A percentile compares a stretch with the other conserved stretches of the same genome.
Conservation (phyloP, 2,113 vertebrate genomes). For the Isichthys henryi region DNA sequence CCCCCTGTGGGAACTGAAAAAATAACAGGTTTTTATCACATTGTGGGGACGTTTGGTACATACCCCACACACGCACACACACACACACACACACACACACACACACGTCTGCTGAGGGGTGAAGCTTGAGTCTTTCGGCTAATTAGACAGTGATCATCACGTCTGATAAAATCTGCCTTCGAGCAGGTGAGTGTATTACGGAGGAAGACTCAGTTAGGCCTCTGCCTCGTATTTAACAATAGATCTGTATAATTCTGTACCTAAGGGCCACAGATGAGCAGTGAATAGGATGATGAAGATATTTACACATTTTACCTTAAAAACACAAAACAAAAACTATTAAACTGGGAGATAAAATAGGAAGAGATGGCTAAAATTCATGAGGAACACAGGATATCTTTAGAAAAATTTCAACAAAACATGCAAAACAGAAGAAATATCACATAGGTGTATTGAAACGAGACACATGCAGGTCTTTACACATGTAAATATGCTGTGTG, state of each 20-base stretch:
- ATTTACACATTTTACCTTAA: neutral
- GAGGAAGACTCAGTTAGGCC: neutral
- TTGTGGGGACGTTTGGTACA: neutral
- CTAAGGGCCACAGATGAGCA: neutral
- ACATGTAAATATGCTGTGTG: neutral
- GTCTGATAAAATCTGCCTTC: neutral
- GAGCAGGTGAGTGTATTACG: neutral
- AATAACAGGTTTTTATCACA: neutral
- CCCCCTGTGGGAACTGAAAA: too few species aligned
- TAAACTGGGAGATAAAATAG: neutral
- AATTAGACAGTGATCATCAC: neutral
- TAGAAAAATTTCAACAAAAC: neutral
- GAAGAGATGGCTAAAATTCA: too few species aligned
- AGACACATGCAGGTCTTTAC: neutral
- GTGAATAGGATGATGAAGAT: neutral
- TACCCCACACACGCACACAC: too few species aligned
- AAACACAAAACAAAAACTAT: neutral
- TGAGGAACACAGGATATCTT: neutral
- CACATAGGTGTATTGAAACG: neutral
- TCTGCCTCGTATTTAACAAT: neutral
- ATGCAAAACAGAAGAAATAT: neutral
- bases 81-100: neutral
- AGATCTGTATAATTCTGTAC: neutral
- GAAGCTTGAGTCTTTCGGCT: neutral
- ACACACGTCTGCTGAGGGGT: neutral